Evolutionary conservation across 2,113 vertebrate genomes (phyloP).

Genomic region (Phrynosoma blainvillii): DNA sequence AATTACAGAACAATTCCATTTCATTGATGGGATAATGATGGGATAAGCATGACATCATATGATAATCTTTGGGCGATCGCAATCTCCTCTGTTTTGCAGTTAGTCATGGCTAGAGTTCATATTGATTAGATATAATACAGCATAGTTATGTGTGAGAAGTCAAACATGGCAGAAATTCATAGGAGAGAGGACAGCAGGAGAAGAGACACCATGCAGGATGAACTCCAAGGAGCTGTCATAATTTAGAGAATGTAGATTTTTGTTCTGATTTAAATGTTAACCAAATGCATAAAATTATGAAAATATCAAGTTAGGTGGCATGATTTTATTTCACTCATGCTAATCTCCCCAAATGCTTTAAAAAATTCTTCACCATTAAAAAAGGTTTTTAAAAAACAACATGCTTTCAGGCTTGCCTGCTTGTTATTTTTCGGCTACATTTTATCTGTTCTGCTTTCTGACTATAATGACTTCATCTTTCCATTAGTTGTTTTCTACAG

Average conservation of each 20-base stretch:
- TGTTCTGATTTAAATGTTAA: neutral
- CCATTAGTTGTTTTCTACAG: conserved; percentile 45
- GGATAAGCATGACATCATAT: too few species aligned
- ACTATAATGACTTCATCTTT: conserved; percentile 58
- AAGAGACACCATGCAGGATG: neutral
- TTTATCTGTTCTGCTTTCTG: conserved; percentile 47
- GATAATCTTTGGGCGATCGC: too few species aligned
- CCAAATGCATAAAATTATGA: neutral
- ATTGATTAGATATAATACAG: neutral
- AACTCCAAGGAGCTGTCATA: neutral
- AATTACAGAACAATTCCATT: too few species aligned
- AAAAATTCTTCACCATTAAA: neutral
- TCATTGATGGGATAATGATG: too few species aligned
- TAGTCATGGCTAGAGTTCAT: neutral
- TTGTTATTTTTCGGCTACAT: conserved; percentile 38
- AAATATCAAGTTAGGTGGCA: neutral
- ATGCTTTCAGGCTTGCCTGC: conserved; percentile 4
- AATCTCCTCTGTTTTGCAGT: neutral
- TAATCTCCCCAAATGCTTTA: conserved; percentile 23
- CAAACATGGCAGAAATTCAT: neutral
- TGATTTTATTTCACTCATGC: conserved; percentile 3
- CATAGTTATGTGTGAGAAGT: neutral
- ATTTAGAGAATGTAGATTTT: too few species aligned
- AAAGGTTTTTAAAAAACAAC: conserved; percentile 32
- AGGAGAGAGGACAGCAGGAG: neutral